Evolutionary conservation across 2,888 invertebrate species (phyloP).

Genomic region (Scrobipalpa costella): DNA sequence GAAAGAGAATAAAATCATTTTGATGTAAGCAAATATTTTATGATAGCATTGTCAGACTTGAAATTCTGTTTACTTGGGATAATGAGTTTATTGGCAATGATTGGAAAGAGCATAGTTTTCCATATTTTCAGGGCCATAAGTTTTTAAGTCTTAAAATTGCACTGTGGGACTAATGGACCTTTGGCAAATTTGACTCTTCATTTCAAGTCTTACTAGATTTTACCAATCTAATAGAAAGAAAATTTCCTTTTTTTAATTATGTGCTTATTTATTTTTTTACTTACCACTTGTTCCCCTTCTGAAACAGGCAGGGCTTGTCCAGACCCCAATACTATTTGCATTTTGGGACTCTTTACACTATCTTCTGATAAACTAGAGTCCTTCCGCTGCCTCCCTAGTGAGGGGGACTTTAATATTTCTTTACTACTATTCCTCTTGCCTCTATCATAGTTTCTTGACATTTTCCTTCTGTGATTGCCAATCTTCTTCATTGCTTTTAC

Average conservation of each 20-base stretch:
- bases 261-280: constrained; percentile 28
- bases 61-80: too few species aligned
- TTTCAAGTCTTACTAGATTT: too few species aligned
- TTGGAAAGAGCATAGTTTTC: background rate
- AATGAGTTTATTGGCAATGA: too few species aligned
- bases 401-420: constrained; percentile 59
- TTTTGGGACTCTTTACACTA: constrained; percentile 65
- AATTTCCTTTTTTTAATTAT: background rate
- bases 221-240: too few species aligned
- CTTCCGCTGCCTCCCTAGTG: constrained; percentile 55
- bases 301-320: constrained; percentile 79
- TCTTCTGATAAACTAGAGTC: constrained; percentile 66
- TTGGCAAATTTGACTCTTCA: too few species aligned
- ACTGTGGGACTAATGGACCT: too few species aligned
- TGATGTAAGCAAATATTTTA: too few species aligned
- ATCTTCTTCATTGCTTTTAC: constrained; percentile 59
- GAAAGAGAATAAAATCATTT: constrained; percentile 29
- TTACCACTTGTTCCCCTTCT: constrained; percentile 82
- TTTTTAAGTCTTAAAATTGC: too few species aligned
- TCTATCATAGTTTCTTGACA: constrained; percentile 57
- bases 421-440: constrained; percentile 53
- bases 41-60: too few species aligned
- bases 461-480: constrained; percentile 72
- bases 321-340: constrained; percentile 77
- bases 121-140: too few species aligned